Conservation (phyloP, 1,140 invertebrate genomes). For the Chironomus tepperi region DNA sequence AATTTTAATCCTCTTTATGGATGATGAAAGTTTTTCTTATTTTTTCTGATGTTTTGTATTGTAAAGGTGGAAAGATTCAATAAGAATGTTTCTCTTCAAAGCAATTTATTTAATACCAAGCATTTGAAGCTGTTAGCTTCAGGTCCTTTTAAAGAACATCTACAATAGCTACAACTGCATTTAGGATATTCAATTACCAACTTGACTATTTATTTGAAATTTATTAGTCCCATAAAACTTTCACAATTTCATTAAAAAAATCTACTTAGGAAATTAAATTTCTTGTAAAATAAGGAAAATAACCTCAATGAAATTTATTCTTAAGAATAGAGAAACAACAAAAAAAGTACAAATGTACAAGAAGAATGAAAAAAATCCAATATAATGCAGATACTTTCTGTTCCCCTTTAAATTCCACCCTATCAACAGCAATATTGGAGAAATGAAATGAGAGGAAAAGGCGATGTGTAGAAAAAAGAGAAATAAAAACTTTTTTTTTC, state of each 20-base stretch:
- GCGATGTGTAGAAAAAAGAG: background rate
- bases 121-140: too few species aligned
- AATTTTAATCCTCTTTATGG: constrained; percentile 2
- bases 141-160: too few species aligned
- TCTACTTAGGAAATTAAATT: too few species aligned
- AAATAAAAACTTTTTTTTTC: background rate
- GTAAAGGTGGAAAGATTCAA: background rate
- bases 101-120: background rate
- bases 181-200: too few species aligned
- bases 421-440: background rate
- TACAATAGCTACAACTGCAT: too few species aligned
- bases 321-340: background rate
- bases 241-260: too few species aligned
- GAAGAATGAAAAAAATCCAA: background rate
- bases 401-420: background rate
- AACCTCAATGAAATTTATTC: too few species aligned
- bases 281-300: too few species aligned
- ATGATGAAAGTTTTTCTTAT: background rate
- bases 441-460: background rate
- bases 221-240: too few species aligned
- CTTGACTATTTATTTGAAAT: too few species aligned
- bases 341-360: background rate
- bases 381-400: background rate
- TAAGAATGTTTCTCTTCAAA: background rate
- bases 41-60: background rate